These are phyloP conservation scores for Theonella swinhoei DNA, from an alignment of 37 sponge, comb jelly and placozoan species.

Conservation along the genomic window DNA sequence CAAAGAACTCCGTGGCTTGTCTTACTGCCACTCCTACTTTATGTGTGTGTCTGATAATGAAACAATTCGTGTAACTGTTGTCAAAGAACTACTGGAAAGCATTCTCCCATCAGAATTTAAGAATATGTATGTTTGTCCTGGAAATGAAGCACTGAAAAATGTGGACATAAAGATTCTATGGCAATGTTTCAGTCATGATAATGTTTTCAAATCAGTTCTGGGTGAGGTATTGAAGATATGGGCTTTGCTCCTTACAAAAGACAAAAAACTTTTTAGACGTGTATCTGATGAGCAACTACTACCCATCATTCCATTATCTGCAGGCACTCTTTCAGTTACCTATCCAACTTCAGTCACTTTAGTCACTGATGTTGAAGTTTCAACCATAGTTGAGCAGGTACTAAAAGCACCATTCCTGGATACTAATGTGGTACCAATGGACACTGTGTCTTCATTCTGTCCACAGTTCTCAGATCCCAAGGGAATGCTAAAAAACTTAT, in stretches of 20 bases:
- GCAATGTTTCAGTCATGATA: constrained; percentile 14
- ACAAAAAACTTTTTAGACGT: background rate
- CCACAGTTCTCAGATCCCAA: background rate
- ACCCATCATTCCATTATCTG: background rate
- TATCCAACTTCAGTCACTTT: too few relatives aligned
- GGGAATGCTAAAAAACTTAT: constrained; percentile 2
- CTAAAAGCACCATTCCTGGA: background rate
- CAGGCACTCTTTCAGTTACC: too few relatives aligned
- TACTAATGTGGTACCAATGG: background rate
- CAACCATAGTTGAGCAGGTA: background rate
- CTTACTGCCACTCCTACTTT: background rate
- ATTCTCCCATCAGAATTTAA: background rate
- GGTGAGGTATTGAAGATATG: constrained; percentile 6
- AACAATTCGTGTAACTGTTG: background rate
- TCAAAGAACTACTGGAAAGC: background rate
- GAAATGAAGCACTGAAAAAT: background rate
- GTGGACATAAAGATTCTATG: background rate
- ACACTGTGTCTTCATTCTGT: background rate
- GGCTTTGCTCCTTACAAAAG: constrained; percentile 11
- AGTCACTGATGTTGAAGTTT: background rate
- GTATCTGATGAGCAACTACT: background rate
- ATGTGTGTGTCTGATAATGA: background rate
- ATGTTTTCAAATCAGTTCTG: constrained; percentile 11
- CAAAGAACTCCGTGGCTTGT: background rate
- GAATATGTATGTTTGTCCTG: background rate